Conservation (phyloP, 2,888 invertebrate species). For the Erebia ligea region DNA sequence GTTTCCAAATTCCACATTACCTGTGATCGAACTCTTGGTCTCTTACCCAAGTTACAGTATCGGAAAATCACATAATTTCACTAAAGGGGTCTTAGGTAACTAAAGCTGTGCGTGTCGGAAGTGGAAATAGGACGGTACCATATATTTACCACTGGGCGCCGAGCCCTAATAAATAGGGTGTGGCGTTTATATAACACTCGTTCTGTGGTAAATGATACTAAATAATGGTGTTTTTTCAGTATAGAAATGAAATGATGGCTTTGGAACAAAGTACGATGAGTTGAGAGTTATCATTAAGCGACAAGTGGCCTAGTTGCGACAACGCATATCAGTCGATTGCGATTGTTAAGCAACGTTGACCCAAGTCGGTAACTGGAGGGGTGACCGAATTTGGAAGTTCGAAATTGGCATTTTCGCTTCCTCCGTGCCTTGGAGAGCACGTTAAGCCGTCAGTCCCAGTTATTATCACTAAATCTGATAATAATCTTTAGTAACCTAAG, state of each 20-base stretch:
- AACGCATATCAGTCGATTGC: too few species aligned
- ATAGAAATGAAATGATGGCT: not conserved
- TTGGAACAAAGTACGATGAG: too few species aligned
- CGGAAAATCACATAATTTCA: not conserved
- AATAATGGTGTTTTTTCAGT: not conserved
- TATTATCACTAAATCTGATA: too few species aligned
- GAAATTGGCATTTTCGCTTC: too few species aligned
- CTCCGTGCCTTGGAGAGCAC: not conserved
- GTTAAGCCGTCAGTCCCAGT: too few species aligned
- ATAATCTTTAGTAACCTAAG: too few species aligned
- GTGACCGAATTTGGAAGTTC: too few species aligned
- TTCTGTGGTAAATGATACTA: not conserved
- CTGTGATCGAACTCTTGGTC: not conserved
- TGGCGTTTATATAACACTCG: not conserved
- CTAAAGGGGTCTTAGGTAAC: not conserved
- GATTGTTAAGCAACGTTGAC: too few species aligned
- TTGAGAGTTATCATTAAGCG: too few species aligned
- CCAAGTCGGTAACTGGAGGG: too few species aligned
- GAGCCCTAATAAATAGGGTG: slow-evolving; percentile 5
- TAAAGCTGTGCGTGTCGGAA: slow-evolving; percentile 11
- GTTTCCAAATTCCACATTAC: not conserved
- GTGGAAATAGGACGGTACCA: not conserved
- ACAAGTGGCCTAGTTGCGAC: too few species aligned
- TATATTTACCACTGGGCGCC: not conserved
- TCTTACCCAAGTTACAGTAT: not conserved